These are phyloP conservation scores for Alectura lathami DNA, from an alignment of 2,113 vertebrate species.

Conservation along the genomic window DNA sequence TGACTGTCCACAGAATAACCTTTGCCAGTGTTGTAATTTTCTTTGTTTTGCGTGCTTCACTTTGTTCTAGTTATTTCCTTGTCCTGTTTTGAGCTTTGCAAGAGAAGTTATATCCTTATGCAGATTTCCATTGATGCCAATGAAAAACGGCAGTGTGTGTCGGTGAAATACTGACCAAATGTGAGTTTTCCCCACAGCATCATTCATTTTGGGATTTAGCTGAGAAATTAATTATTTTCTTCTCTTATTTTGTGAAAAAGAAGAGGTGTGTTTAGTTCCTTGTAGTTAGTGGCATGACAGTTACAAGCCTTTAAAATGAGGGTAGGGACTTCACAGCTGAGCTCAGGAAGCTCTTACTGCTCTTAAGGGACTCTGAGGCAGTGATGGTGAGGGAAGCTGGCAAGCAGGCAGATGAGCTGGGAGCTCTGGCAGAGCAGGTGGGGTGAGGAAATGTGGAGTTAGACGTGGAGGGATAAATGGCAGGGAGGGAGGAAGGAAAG, in stretches of 20 bases:
- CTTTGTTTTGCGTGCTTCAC: background rate
- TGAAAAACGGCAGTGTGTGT: background rate
- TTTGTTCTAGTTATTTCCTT: background rate
- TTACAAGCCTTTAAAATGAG: background rate
- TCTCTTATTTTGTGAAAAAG: background rate
- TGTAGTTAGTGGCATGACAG: background rate
- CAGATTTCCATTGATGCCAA: background rate
- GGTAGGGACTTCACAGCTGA: background rate
- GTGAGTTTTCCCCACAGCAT: background rate
- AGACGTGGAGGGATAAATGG: background rate
- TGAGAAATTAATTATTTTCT: background rate
- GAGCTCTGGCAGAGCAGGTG: conserved; percentile 9
- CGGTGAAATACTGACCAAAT: background rate
- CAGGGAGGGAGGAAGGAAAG: background rate
- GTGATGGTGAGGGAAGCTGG: background rate
- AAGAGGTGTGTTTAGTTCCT: background rate
- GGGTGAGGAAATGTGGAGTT: background rate
- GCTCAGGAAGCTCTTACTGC: background rate
- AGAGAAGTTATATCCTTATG: background rate
- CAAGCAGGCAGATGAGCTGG: background rate
- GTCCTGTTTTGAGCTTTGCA: background rate
- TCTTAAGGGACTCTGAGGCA: background rate
- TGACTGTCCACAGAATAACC: background rate
- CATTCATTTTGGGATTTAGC: background rate
- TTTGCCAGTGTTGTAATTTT: background rate